Base-by-base conservation (phyloP, 2,888 invertebrate species). In the Drosophila neotestacea region DNA sequence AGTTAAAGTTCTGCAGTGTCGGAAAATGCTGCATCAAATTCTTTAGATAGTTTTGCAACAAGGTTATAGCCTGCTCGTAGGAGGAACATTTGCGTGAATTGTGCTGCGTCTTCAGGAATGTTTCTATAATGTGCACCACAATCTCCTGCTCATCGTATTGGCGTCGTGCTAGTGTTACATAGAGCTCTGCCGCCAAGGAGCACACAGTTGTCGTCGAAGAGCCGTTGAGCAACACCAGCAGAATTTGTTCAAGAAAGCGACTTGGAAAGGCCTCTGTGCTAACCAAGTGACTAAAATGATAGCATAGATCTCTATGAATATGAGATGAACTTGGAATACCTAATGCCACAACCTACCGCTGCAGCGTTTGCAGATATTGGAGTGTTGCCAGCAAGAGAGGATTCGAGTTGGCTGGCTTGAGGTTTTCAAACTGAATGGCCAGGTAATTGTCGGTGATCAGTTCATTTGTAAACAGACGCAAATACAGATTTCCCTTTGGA, bases 401-500 rank as follows among this genome's bases (percentile, higher is more conserved):
- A 55, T 46, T 75, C 6, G 52, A n/a, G 36, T 34, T 69, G 1
- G 58, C 41, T 1, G 47, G 47, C 13, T 61, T 67, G 0, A 84
- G 58, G 11, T 47, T 65, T 10, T 65, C 55, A 41, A 78, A 78
- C 51, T 78, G 85, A 5, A 89, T 30, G 0, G 28, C 48, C 28
- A 84, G 30, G 27, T 50, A 87, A 16, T 63, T 65, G 5, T 67
- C 68, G 1, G 42, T 54, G 34, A 85, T 79, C 4, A 84, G 42
- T 27, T 84, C 73, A 13, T 84, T 85, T 39, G 85, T 84, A 0
- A 84, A 41, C 5, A 63, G 0, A n/a, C 85, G 87, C 34, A 84
- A 47, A 56, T 73, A 76, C 4, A 67, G 51, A 16, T 51, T 62
- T 9, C 64, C 62, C 5, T 32, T 22, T 9, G 42, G 22, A 64